Percentiles rank a stretch among this genome's conserved stretches.
These are phyloP conservation scores for Pangasius macronema DNA, from an alignment of 2,797 vertebrate species.

Conservation along the genomic window DNA sequence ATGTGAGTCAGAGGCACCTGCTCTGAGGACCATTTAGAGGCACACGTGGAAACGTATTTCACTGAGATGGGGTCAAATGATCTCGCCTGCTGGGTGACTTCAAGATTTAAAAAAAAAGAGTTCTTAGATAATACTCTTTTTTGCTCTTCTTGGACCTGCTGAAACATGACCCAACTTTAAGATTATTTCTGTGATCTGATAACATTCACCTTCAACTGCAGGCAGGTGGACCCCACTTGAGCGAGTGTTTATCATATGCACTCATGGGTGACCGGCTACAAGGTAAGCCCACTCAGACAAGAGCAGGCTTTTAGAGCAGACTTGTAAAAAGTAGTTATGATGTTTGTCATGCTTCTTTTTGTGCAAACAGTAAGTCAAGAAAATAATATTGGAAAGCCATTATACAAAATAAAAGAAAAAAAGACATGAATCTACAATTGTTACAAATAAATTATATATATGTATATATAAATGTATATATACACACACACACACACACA, in stretches of 20 bases:
- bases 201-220: constrained; percentile 17
- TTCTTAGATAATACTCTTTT: constrained; percentile 30
- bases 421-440: background rate
- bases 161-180: constrained; percentile 43
- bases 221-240: constrained; percentile 2
- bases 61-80: constrained; percentile 57
- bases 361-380: background rate
- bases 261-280: background rate
- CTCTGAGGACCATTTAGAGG: constrained; percentile 45
- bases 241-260: background rate
- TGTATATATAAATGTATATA: too few species aligned
- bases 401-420: background rate
- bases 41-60: constrained; percentile 53
- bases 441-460: too few species aligned
- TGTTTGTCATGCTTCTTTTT: background rate
- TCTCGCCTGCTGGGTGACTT: constrained; percentile 50
- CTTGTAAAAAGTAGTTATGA: background rate
- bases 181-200: constrained; percentile 39
- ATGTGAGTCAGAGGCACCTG: constrained; percentile 51
- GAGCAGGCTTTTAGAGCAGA: background rate
- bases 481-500: too few species aligned
- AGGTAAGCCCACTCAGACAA: background rate
- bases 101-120: constrained; percentile 29
- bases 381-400: background rate
- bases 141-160: constrained; percentile 29